These are phyloP conservation scores for Chaetodon trifascialis DNA, from an alignment of 2,113 vertebrate genomes.

Conservation along the genomic window DNA sequence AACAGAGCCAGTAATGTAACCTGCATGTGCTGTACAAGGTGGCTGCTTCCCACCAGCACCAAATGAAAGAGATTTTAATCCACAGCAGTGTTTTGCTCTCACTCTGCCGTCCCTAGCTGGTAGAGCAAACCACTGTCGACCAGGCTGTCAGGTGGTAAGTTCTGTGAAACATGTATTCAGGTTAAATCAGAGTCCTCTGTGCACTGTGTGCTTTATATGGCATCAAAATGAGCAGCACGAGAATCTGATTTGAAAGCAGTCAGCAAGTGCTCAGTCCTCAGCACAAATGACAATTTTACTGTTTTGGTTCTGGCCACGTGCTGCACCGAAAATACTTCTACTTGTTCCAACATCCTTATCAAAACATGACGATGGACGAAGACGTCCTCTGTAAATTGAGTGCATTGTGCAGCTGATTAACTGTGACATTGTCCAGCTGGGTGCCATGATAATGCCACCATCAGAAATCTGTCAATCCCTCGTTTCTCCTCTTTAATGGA, in stretches of 20 bases:
- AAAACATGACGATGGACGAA: neutral
- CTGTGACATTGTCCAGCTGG: constrained; percentile 51
- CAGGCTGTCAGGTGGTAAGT: constrained; percentile 8
- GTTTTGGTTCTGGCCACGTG: neutral
- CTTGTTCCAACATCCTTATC: neutral
- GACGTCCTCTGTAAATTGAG: neutral
- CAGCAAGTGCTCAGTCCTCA: neutral
- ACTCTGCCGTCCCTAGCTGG: neutral
- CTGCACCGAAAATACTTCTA: neutral
- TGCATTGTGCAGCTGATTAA: constrained; percentile 29
- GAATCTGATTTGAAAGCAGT: constrained; percentile 28
- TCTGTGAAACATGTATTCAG: neutral
- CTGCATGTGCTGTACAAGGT: constrained; percentile 1
- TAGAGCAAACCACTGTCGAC: neutral
- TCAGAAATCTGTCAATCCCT: constrained; percentile 42
- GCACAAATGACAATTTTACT: neutral
- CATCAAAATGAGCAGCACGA: constrained; percentile 2
- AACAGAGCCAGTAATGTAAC: constrained; percentile 5
- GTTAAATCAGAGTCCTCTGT: constrained; percentile 9
- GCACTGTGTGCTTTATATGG: neutral
- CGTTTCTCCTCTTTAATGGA: constrained; percentile 43
- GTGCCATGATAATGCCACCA: constrained; percentile 44
- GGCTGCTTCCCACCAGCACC: constrained; percentile 4
- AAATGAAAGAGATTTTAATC: constrained; percentile 17
- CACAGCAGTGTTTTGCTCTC: neutral